Evolutionary conservation across 2,113 vertebrate species (phyloP), one percentile per base, ranked within the genome.

Genomic region (Panthera uncia): DNA sequence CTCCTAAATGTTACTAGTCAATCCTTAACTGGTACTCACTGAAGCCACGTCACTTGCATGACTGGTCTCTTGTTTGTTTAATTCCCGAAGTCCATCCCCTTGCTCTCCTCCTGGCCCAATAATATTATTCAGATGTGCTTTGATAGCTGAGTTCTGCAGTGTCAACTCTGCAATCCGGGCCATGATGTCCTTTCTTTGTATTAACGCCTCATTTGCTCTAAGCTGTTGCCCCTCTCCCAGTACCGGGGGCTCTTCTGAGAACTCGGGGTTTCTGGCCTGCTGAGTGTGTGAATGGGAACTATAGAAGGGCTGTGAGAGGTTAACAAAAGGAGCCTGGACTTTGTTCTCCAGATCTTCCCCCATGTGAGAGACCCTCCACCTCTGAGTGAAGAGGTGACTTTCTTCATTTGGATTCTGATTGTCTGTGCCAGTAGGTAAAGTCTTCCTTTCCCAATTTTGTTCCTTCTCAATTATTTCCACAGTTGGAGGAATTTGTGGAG

Each of bases 61-160:
- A 80, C 69, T 68, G 29, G 71, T 29, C 71, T 57, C 87, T 84
- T 55, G 65, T 7, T 25, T 69, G 68, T 45, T 94, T 73, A 93
- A 89, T n/a, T 98, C 98, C 82, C n/a, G 50, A 0, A 90, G 78
- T 52, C 97, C 95, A 50, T 98, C 97, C 12, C 95, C 97, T 92
- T 50, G 95, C 38, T 98, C 98, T 83, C 97, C 98, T 45, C 94
- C 87, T 18, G 79, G 71, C 15, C 21, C 69, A 80, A 84, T 81
- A 52, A 98, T 98, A 96, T 98, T 99, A 91, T 25, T 98, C 16
- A 99, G 98, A 85, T 99, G 99, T 79, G 98, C 97, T 98, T 98
- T 99, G 65, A 99, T 99, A 29, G 98, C 95, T 13, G 99, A 98
- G n/a, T 99, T 99, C 98, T 99, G 99, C 83, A 92, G 73, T 3